These are phyloP conservation scores for Elysia crispata DNA, from an alignment of 2,888 invertebrate genomes.

Conservation along the genomic window DNA sequence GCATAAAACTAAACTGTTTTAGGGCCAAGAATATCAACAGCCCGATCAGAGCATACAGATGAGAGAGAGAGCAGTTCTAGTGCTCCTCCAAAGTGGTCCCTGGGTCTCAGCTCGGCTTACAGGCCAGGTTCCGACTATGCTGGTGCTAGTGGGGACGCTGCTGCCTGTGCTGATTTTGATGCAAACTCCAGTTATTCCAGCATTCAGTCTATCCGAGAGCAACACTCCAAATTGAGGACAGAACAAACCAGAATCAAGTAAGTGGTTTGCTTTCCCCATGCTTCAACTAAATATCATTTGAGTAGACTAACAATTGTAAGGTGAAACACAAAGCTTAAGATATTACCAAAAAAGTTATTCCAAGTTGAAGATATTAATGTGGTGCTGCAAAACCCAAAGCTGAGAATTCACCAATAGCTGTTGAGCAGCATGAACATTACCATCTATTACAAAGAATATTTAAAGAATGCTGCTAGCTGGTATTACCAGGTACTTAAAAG, in stretches of 20 bases:
- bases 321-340: too few species aligned
- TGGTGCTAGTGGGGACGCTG: neutral
- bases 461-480: too few species aligned
- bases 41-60: conserved; percentile 18
- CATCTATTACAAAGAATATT: too few species aligned
- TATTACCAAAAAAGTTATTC: too few species aligned
- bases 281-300: too few species aligned
- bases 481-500: too few species aligned
- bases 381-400: too few species aligned
- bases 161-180: neutral
- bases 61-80: neutral
- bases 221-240: conserved; percentile 30
- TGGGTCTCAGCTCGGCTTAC: neutral
- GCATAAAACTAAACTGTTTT: neutral
- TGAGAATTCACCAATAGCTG: too few species aligned
- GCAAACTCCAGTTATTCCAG: conserved; percentile 37
- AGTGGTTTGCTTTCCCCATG: too few species aligned
- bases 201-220: conserved; percentile 40
- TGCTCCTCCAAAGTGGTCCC: neutral
- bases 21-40: conserved; percentile 33
- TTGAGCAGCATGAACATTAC: too few species aligned
- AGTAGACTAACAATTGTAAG: too few species aligned
- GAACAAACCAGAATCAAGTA: conserved; percentile 40
- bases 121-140: neutral
- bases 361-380: too few species aligned